phyloP scores from a whole-genome alignment of 2,797 vertebrate species.

The Sebastes elongatus region DNA sequence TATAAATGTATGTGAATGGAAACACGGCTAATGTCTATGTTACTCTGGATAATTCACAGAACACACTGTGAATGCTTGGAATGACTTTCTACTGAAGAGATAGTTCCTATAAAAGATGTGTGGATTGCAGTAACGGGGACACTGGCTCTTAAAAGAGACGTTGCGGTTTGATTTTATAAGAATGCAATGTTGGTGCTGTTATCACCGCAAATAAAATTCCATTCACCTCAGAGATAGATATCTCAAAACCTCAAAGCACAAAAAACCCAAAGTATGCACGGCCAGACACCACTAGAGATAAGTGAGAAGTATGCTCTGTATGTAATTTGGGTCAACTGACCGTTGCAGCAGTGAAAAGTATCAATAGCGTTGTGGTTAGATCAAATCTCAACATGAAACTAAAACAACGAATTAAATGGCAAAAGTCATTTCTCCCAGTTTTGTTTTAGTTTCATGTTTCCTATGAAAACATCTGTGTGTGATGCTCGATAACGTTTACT shows the following conservation, averaged over 20 bases:
- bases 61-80: not conserved
- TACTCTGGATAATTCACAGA: not conserved
- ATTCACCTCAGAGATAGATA: not conserved
- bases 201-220: not conserved
- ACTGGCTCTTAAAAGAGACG: not conserved
- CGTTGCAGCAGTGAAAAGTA: not conserved
- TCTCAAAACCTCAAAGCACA: not conserved
- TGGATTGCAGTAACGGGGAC: not conserved
- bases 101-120: not conserved
- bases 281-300: not conserved
- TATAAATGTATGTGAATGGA: too few relatives aligned
- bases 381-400: constrained; percentile 3
- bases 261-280: not conserved
- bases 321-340: constrained; percentile 1
- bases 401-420: not conserved
- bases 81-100: not conserved
- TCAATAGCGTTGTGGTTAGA: not conserved
- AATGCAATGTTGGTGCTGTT: not conserved
- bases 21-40: not conserved
- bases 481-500: not conserved
- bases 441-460: not conserved
- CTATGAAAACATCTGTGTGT: not conserved
- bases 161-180: not conserved
- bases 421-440: not conserved
- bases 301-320: not conserved